phyloP scores from a whole-genome alignment of 2,797 vertebrate genomes.

The Iguana delicatissima region DNA sequence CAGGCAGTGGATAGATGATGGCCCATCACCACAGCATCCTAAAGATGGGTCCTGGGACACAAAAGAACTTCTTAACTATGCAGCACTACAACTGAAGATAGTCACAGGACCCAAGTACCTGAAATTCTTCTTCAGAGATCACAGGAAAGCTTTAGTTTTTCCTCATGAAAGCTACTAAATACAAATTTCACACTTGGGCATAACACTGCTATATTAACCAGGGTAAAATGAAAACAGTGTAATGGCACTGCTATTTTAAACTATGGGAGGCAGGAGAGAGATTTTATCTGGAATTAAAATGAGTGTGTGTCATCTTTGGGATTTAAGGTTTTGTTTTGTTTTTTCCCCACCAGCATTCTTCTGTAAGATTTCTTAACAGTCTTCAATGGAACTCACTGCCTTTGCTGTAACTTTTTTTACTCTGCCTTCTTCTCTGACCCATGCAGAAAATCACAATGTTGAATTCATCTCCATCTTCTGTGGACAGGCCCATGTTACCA shows the following conservation, averaged over 20 bases:
- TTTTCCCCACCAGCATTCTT: not conserved
- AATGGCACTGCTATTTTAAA: not conserved
- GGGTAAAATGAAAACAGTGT: not conserved
- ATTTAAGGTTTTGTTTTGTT: too few relatives aligned
- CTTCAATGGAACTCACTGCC: not conserved
- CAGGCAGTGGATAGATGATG: not conserved
- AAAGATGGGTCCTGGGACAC: not conserved
- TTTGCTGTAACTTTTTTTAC: not conserved
- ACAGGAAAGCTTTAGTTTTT: not conserved
- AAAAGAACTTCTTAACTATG: not conserved
- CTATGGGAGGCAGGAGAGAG: not conserved
- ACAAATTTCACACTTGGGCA: not conserved
- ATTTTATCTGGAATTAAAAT: not conserved
- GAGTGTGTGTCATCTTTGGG: not conserved
- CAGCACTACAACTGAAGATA: not conserved
- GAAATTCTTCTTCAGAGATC: not conserved
- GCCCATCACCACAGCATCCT: not conserved
- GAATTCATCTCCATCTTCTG: not conserved
- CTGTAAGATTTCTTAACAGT: not conserved
- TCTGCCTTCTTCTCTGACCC: not conserved
- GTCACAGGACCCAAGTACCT: too few relatives aligned
- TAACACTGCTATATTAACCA: not conserved
- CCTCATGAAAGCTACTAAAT: not conserved
- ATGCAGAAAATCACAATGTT: not conserved
- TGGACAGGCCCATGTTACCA: not conserved